Percentiles rank a stretch among this genome's conserved stretches.
Evolutionary conservation across 2,113 vertebrate genomes (phyloP).

Genomic region (Macheiramphus alcinus): DNA sequence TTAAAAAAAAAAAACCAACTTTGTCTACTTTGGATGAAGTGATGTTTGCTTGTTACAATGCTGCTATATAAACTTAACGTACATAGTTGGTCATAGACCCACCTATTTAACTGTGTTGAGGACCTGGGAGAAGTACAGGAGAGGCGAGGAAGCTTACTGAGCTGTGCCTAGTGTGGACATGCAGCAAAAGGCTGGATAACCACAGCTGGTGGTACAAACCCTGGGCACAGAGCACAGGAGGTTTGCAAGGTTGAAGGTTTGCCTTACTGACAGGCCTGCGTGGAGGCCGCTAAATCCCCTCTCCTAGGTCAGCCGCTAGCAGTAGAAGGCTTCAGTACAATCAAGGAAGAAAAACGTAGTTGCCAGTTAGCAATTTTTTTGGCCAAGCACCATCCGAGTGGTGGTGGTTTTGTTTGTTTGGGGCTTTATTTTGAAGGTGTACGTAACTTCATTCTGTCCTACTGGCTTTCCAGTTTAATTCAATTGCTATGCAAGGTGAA

Average conservation of each 20-base stretch:
- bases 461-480: not conserved
- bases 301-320: not conserved
- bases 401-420: not conserved
- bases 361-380: not conserved
- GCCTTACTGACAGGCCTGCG: too few species aligned
- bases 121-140: not conserved
- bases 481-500: not conserved
- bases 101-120: not conserved
- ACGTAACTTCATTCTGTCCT: rapidly evolving
- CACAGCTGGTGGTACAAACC: rapidly evolving
- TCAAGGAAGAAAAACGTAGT: not conserved
- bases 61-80: not conserved
- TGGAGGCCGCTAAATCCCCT: rapidly evolving
- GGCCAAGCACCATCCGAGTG: not conserved
- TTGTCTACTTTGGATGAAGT: not conserved
- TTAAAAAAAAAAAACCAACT: not conserved
- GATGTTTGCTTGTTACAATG: not conserved
- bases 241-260: not conserved
- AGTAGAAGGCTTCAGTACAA: not conserved
- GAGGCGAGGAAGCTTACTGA: rapidly evolving
- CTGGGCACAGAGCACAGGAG: rapidly evolving
- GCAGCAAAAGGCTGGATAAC: not conserved
- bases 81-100: not conserved
- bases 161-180: rapidly evolving
- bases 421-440: not conserved